These are phyloP conservation scores for Chamaetylas fuelleborni DNA, from an alignment of 2,113 vertebrate genomes.

Conservation along the genomic window DNA sequence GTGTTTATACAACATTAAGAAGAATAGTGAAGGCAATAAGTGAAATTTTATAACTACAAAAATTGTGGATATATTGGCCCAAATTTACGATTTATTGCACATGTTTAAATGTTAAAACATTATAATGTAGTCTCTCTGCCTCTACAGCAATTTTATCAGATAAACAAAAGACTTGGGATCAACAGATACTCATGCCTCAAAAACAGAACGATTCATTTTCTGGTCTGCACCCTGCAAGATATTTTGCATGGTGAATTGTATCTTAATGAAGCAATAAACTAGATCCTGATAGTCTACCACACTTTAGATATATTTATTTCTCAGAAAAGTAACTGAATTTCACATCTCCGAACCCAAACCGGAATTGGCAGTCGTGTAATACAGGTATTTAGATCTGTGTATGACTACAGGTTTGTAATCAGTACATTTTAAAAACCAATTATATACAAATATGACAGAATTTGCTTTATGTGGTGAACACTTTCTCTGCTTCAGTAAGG, in stretches of 20 bases:
- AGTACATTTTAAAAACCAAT: rapidly evolving
- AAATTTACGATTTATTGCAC: background rate
- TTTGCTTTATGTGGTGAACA: background rate
- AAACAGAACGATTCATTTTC: background rate
- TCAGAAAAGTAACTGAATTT: background rate
- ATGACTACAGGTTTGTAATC: background rate
- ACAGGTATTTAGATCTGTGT: background rate
- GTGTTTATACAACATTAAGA: background rate
- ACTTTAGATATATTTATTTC: background rate
- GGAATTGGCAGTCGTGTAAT: background rate
- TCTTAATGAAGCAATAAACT: background rate
- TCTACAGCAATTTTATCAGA: background rate
- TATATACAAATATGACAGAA: too few species aligned
- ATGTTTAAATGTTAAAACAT: background rate
- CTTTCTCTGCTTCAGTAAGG: background rate
- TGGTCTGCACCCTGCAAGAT: background rate
- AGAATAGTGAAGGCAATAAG: background rate
- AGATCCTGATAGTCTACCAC: background rate
- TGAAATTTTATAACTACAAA: background rate
- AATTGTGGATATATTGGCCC: background rate
- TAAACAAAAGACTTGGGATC: background rate
- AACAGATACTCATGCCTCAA: background rate
- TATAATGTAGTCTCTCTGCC: background rate
- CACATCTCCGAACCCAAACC: background rate
- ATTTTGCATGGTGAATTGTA: background rate